Base-by-base conservation (phyloP, 2,797 vertebrate species). In the Cynodonichthys magdalenae region DNA sequence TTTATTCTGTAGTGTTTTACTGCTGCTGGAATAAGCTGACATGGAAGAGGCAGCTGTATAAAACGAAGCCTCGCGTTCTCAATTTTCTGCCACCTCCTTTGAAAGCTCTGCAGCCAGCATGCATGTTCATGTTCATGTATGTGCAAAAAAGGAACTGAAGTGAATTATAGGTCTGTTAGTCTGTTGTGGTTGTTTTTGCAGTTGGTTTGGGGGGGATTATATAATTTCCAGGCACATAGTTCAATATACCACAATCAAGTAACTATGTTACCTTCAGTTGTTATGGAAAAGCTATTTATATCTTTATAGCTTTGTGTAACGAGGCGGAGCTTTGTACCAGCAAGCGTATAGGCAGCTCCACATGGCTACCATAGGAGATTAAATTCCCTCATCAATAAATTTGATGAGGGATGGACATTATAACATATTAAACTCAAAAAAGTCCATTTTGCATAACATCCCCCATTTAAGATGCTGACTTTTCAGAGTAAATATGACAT, bases 1-100 rank as follows among this genome's bases (percentile, higher is more conserved):
- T 93, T 92, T 92, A 92, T 92, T 93, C 90, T 91, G 90, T 87
- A 90, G 88, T 91, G 90, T 91, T 93, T 93, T 92, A 92, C 91
- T 92, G 90, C 87, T 87, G 90, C 83, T 73, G 82, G 83, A 90
- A 89, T 85, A 86, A 87, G 88, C 89, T 89, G 91, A 91, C 89
- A 92, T 90, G 89, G 84, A 90, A 88, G 86, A 91, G 72, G 88
- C 85, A 82, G 90, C 87, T 89, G 36, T 39, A 89, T 92, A 87
- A 92, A 92, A 91, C 88, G 86, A 92, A 88, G 80, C 75, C 62
- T 81, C 84, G 79, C 76, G 75, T 86, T 87, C 88, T 89, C 80
- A 82, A 80, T 88, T 62, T 83, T 87, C 85, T 87, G 82, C 88
- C 89, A 86, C 79, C 83, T 84, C 77, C 79, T 73, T 74, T 75